Percentiles rank a stretch among this genome's conserved stretches.
These are phyloP conservation scores for Lates calcarifer DNA, from an alignment of 2,113 vertebrate genomes.

Conservation along the genomic window DNA sequence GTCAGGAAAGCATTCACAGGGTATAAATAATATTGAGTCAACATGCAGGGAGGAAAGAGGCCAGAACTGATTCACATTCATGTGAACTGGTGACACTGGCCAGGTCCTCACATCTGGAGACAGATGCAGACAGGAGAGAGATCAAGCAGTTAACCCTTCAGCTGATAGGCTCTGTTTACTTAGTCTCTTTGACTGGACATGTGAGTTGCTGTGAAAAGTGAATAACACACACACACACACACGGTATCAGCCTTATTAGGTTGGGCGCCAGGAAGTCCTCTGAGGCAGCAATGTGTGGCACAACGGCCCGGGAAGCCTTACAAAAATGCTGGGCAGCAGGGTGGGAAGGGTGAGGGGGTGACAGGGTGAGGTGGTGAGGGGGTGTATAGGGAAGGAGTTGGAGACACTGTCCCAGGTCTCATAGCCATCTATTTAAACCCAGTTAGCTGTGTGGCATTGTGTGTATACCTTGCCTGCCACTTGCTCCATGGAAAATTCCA, in stretches of 20 bases:
- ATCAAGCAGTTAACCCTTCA: constrained; percentile 35
- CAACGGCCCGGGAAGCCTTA: constrained; percentile 52
- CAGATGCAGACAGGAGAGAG: constrained; percentile 37
- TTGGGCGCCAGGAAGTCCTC: constrained; percentile 71
- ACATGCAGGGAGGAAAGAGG: constrained; percentile 86
- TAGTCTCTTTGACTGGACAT: constrained; percentile 15
- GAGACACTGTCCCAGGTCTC: constrained; percentile 53
- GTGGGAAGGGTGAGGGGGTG: neutral
- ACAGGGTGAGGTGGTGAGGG: no score
- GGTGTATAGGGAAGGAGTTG: neutral
- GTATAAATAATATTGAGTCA: constrained; percentile 94
- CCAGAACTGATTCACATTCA: constrained; percentile 88
- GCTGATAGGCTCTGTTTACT: constrained; percentile 28
- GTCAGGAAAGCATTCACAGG: constrained; percentile 91
- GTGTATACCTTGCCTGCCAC: constrained; percentile 28
- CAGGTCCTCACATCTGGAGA: constrained; percentile 78
- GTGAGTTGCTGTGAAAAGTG: constrained; percentile 35
- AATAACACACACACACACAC: constrained; percentile 37
- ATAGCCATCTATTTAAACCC: constrained; percentile 63
- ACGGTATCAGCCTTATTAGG: constrained; percentile 65
- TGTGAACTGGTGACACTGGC: constrained; percentile 82
- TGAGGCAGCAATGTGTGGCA: constrained; percentile 62
- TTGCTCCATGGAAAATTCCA: constrained; percentile 78
- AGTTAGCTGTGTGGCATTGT: constrained; percentile 50
- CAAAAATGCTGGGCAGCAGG: constrained; percentile 57